A percentile compares a stretch with the other conserved stretches of the same genome.
These are phyloP conservation scores for Melanotaenia nigrans DNA, from an alignment of 2,797 vertebrate species.

Conservation along the genomic window DNA sequence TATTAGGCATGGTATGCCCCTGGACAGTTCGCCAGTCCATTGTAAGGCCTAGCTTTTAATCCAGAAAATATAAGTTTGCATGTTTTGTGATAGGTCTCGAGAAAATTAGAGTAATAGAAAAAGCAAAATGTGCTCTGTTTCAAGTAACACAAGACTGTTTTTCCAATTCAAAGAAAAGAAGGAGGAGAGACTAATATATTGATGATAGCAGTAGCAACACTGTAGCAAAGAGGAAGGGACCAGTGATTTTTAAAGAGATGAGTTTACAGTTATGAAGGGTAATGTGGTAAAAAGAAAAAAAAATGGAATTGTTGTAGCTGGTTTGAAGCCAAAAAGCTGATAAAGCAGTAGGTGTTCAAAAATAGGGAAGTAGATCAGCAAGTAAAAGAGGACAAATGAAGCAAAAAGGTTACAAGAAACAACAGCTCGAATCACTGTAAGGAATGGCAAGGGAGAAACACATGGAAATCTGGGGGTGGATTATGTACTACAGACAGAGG, in stretches of 20 bases:
- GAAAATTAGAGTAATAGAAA: not conserved
- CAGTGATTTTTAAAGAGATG: conserved; percentile 20
- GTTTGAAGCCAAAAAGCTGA: conserved; percentile 29
- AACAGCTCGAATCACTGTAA: not conserved
- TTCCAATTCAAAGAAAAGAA: conserved; percentile 25
- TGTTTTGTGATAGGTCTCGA: conserved; percentile 4
- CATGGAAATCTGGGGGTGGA: not conserved
- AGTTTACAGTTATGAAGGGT: conserved; percentile 24
- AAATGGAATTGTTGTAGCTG: conserved; percentile 23
- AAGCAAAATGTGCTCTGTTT: conserved; percentile 7
- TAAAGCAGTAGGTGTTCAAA: conserved; percentile 32
- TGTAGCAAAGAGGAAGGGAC: conserved; percentile 9
- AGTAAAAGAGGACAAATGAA: conserved; percentile 18
- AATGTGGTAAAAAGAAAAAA: conserved; percentile 9
- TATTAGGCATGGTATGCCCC: no score
- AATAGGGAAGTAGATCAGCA: conserved; percentile 26
- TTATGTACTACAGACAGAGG: not conserved
- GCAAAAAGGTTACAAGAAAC: conserved; percentile 27
- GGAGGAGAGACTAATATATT: conserved; percentile 10
- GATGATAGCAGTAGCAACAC: conserved; percentile 8
- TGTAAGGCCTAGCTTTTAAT: not conserved
- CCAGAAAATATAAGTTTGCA: not conserved
- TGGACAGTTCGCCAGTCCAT: no score
- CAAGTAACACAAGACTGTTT: conserved; percentile 13
- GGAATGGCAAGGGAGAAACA: conserved; percentile 1